Base-by-base conservation (phyloP, 1,140 invertebrate genomes). In the Ceratina japonica region DNA sequence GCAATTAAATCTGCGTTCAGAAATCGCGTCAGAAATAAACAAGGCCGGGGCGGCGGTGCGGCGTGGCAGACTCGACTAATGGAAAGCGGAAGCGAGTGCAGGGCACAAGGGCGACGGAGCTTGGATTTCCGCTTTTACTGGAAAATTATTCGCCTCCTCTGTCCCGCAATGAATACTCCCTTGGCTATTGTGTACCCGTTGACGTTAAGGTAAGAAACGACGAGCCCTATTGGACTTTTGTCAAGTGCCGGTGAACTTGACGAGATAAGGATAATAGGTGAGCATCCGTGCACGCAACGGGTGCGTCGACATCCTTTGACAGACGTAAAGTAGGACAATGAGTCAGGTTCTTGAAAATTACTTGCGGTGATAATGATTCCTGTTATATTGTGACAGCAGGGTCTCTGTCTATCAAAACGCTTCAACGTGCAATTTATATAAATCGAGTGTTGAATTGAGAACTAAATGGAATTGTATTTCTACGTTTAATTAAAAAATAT, bases 61-160 rank as follows among this genome's bases (percentile, higher is more conserved):
- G 37, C 5, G 37, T 44, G 5, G 24, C 22, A 63, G 71, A 52
- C 44, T 22, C 5, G 59, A 74, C 24, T 64, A 64, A 74, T 74
- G 71, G 71, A 64, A 73, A 63, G 71, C 27, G 71, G 59, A 63
- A 74, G 44, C 20, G 15, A 13, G 16, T 49, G 16, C 18, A 44
- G 37, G 65, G n/a, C 18, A 52, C 65, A 68, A 68, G 65, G 71
- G 71, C 15, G 61, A 44, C 59, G 49, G 59, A 52, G 37, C 59
- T 74, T 74, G 71, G 71, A 74, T 74, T 63, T 74, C 71, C 61
- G 59, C 71, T 54, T 74, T 64, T 74, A 63, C 59, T 74, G 54
- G 61, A 74, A 74, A 74, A 74, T 74, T 74, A 74, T 74, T 74
- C 59, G 44, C 71, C n/a, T 64, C 61, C 59, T n/a, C n/a, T 10